Conservation (phyloP, 1,140 invertebrate species). For the Eriosoma lanigerum region DNA sequence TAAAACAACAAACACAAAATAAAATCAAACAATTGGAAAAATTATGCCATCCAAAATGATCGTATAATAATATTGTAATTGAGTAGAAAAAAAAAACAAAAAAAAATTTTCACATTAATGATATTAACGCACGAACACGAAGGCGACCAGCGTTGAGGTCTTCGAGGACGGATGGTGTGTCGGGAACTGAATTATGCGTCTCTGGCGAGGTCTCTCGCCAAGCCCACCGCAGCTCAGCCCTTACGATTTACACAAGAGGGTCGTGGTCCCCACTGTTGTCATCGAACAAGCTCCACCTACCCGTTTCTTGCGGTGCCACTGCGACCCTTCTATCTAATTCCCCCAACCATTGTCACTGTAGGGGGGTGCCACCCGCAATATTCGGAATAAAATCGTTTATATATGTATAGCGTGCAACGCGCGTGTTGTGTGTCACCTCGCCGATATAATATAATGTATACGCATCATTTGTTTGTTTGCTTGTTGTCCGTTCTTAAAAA, state of each 20-base stretch:
- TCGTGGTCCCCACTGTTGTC: background rate
- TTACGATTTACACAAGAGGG: background rate
- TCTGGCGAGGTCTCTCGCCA: background rate
- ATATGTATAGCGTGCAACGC: background rate
- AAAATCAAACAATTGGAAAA: too few relatives aligned
- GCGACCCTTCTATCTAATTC: background rate
- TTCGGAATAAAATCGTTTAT: background rate
- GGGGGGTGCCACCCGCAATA: background rate
- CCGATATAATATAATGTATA: background rate
- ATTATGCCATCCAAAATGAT: too few relatives aligned
- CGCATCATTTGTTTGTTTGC: background rate
- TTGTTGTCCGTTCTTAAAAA: constrained; percentile 47
- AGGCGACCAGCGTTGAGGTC: constrained; percentile 32
- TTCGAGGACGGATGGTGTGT: background rate
- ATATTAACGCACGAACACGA: background rate
- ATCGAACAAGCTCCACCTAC: constrained; percentile 7
- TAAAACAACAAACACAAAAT: background rate
- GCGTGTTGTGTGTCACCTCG: background rate
- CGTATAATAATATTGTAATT: too few relatives aligned
- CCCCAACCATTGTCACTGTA: too few relatives aligned
- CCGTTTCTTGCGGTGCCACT: background rate
- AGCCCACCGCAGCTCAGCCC: background rate
- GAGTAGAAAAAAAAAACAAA: too few relatives aligned
- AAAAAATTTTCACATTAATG: too few relatives aligned
- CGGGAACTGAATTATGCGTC: background rate